A percentile compares a stretch with the other conserved stretches of the same genome.
These are phyloP conservation scores for Sebastes oblongus DNA, from an alignment of 2,797 vertebrate species.

Conservation along the genomic window DNA sequence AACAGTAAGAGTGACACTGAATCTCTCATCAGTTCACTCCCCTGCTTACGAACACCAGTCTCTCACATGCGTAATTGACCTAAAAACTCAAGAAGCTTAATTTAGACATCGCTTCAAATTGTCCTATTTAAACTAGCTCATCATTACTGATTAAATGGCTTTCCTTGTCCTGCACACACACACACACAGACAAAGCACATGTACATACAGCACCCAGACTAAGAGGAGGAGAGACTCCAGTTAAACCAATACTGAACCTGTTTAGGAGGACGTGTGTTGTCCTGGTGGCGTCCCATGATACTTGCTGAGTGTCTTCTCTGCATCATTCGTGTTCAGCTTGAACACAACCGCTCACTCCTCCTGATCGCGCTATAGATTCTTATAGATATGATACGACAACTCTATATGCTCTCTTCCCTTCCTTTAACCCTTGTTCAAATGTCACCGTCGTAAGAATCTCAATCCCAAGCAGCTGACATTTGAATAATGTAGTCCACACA, in stretches of 20 bases:
- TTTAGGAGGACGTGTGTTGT: slow-evolving; percentile 52
- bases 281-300: slow-evolving; percentile 66
- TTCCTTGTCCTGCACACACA: slow-evolving; percentile 11
- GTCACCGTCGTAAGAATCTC: slow-evolving; percentile 4
- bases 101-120: slow-evolving; percentile 74
- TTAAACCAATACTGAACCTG: slow-evolving; percentile 64
- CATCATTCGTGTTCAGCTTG: slow-evolving; percentile 54
- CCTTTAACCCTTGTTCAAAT: slow-evolving; percentile 5
- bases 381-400: not conserved
- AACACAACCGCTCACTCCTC: slow-evolving; percentile 1
- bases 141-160: slow-evolving; percentile 63
- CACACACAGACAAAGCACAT: not conserved
- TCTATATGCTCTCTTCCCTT: not conserved
- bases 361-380: slow-evolving; percentile 23
- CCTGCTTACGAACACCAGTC: slow-evolving; percentile 13
- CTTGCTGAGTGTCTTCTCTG: slow-evolving; percentile 72
- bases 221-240: not conserved
- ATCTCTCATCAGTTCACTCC: slow-evolving; percentile 31
- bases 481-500: slow-evolving; percentile 28
- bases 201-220: not conserved
- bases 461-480: slow-evolving; percentile 48
- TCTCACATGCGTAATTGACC: slow-evolving; percentile 66
- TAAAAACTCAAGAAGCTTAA: slow-evolving; percentile 72
- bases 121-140: slow-evolving; percentile 72
- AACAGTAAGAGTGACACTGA: slow-evolving; percentile 30